Conservation (phyloP, 2,888 invertebrate genomes). For the Scaptomyza cyrtandrae region DNA sequence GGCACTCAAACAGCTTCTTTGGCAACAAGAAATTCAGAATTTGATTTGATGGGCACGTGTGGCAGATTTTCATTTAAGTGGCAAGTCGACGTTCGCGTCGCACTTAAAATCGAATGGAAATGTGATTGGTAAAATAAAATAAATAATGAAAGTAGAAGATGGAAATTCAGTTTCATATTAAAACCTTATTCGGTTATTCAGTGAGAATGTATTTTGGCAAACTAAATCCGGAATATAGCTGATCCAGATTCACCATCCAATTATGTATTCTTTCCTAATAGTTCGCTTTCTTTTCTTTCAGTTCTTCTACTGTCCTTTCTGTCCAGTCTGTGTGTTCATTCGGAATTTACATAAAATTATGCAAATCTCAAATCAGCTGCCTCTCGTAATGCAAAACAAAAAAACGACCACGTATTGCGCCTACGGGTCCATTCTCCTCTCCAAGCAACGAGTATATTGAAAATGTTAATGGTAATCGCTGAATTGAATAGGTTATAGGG, state of each 20-base stretch:
- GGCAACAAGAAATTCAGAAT: slow-evolving; percentile 7
- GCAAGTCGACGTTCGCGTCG: slow-evolving; percentile 32
- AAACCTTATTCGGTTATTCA: background rate
- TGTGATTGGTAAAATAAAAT: slow-evolving; percentile 16
- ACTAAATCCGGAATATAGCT: background rate
- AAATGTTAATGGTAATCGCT: slow-evolving; percentile 54
- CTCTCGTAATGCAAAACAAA: slow-evolving; percentile 49
- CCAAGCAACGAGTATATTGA: slow-evolving; percentile 53
- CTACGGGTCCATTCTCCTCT: slow-evolving; percentile 33
- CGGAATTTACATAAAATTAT: slow-evolving; percentile 46
- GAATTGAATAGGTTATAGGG: background rate
- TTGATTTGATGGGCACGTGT: slow-evolving; percentile 66
- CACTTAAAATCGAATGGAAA: slow-evolving; percentile 16
- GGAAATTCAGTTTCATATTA: background rate
- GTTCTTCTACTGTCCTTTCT: background rate
- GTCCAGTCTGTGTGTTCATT: background rate
- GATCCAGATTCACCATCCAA: slow-evolving; percentile 2
- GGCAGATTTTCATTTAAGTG: slow-evolving; percentile 55
- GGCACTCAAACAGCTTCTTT: slow-evolving; percentile 19
- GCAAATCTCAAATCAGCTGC: slow-evolving; percentile 59
- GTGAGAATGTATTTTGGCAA: background rate
- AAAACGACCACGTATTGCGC: slow-evolving; percentile 40
- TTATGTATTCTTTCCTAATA: slow-evolving; percentile 21
- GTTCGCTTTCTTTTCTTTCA: slow-evolving; percentile 8
- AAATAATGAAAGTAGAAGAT: slow-evolving; percentile 2